Base-by-base conservation (phyloP, 2,888 invertebrate genomes). In the Lissocephala sabroskyi region DNA sequence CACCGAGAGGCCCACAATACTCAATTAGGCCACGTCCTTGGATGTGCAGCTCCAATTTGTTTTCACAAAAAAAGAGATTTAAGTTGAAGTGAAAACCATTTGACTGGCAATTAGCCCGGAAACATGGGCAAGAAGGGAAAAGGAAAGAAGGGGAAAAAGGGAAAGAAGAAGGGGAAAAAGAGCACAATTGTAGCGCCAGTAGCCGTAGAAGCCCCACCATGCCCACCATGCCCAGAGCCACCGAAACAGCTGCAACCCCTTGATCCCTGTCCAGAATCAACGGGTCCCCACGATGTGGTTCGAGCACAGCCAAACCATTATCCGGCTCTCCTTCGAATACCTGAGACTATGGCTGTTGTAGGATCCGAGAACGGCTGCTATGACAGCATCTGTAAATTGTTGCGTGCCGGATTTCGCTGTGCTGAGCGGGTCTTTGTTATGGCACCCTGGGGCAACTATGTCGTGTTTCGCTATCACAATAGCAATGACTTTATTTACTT, bases 391-490 rank as follows among this genome's bases (percentile, higher is more conserved):
- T 76, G 78, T 26, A 76, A 71, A 48, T 55, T 81, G 9, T 42
- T 81, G 1, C 62, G 62, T 33, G 60, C 75, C 2, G 80, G 64
- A 2, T 77, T 82, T 49, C 78, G 76, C 26, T 80, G 79, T 54
- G 75, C 82, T 7, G 81, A 82, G 60, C 79, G 83, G 18, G 70
- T 81, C 19, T 65, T 82, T 16, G 65, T 70, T 0, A 81, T 84
- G 82, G 81, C 82, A 1, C 82, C 83, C 1, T 83, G 82, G 81
- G 82, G 83, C 48, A 82, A 82, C 30, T 83, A 82, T 48, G 80
- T 82, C 1, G 71, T 76, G 1, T 82, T 83, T 35, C 79, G 74
- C 3, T 73, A 64, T 40, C 63, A 65, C 37, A 65, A 63, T 13
- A 63, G 59, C 19, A 58, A 49, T 1, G 67, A 65, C 29, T 64